phyloP scores from a whole-genome alignment of 2,113 vertebrate genomes.

The Isurus oxyrinchus region DNA sequence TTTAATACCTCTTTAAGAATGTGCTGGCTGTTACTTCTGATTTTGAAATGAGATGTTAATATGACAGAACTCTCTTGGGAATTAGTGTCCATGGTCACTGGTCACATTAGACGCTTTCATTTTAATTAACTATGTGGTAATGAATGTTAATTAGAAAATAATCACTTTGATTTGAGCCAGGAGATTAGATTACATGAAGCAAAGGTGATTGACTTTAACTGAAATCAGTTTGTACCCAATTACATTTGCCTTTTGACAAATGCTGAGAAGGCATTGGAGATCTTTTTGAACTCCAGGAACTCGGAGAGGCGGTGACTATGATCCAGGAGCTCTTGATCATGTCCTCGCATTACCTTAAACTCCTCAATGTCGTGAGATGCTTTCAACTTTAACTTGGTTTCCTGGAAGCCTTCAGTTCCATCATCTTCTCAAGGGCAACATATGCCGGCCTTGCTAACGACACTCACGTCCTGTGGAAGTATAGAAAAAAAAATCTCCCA shows the following conservation, averaged over 20 bases:
- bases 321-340: neutral
- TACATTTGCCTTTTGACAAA: neutral
- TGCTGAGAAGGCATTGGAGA: neutral
- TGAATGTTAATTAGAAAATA: slow-evolving; percentile 35
- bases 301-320: neutral
- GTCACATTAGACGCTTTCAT: slow-evolving; percentile 10
- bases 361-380: neutral
- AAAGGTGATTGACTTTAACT: neutral
- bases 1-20: neutral
- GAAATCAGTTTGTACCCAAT: neutral
- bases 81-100: neutral
- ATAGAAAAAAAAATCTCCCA: neutral
- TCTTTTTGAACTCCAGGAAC: neutral
- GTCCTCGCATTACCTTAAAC: neutral
- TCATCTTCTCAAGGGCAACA: neutral
- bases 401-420: neutral
- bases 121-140: slow-evolving; percentile 17
- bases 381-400: neutral
- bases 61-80: neutral
- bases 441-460: too few species aligned
- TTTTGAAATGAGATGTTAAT: neutral
- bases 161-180: neutral
- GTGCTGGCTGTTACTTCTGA: neutral
- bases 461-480: neutral
- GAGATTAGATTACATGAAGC: neutral